phyloP scores from a whole-genome alignment of 2,113 vertebrate species.

The Terrapene triunguis region DNA sequence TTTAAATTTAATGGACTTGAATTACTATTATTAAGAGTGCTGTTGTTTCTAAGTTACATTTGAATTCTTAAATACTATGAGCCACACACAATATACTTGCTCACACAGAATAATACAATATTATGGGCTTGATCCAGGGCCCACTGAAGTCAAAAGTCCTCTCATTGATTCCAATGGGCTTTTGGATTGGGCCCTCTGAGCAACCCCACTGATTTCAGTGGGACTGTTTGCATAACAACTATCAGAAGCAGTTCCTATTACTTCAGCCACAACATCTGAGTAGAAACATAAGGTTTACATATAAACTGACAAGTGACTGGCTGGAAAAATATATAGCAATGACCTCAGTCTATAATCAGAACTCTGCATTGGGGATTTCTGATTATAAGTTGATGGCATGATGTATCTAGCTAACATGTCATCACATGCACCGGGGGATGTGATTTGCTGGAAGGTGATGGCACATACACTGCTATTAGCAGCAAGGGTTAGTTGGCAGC shows the following conservation, averaged over 20 bases:
- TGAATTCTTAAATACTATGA: not conserved
- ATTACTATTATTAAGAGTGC: not conserved
- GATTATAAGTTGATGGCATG: fast-evolving
- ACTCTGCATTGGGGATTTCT: not conserved
- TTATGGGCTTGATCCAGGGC: not conserved
- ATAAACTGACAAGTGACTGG: not conserved
- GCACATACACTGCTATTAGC: conserved; percentile 37
- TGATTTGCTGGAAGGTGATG: not conserved
- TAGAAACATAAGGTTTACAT: not conserved
- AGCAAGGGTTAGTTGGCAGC: conserved; percentile 56
- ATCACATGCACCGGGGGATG: not conserved
- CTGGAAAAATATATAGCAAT: not conserved
- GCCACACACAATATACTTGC: not conserved
- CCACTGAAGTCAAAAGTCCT: not conserved
- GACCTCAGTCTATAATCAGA: not conserved
- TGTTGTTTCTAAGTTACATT: not conserved
- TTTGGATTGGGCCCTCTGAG: conserved; percentile 5
- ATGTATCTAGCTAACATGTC: not conserved
- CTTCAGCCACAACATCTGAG: not conserved
- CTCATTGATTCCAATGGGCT: fast-evolving
- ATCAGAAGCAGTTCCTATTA: not conserved
- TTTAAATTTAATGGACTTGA: not conserved
- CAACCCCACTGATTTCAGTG: not conserved
- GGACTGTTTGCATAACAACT: not conserved
- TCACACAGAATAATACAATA: conserved; percentile 1